Evolutionary conservation across 2,113 vertebrate species (phyloP).

Genomic region (Mustela lutreola): DNA sequence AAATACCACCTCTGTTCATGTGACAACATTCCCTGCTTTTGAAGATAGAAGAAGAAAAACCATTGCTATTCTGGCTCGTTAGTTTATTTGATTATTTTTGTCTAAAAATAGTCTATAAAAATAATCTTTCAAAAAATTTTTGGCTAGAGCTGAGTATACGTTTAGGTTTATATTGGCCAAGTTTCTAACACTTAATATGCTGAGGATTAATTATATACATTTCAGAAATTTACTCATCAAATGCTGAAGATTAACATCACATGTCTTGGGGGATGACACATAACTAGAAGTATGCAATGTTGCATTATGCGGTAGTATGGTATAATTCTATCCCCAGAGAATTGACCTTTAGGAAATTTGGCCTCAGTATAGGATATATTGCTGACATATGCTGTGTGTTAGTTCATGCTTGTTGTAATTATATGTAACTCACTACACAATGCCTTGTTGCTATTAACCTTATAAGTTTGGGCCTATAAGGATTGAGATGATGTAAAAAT

Average conservation of each 20-base stretch:
- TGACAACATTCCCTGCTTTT: background rate
- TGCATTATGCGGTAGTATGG: background rate
- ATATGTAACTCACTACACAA: background rate
- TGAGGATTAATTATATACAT: conserved; percentile 9
- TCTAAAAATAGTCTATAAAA: background rate
- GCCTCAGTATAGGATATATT: conserved; percentile 31
- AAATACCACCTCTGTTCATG: background rate
- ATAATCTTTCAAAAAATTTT: too few species aligned
- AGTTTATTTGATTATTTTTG: conserved; percentile 45
- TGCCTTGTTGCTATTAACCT: background rate
- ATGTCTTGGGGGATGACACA: background rate
- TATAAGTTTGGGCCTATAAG: background rate
- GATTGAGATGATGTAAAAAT: background rate
- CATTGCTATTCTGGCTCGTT: background rate
- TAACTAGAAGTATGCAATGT: background rate
- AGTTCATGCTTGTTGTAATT: background rate
- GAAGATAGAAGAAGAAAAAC: background rate
- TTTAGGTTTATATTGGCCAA: background rate
- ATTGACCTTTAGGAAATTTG: conserved; percentile 1
- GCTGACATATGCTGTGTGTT: background rate
- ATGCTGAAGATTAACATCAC: background rate
- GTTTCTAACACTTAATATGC: background rate
- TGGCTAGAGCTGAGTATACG: background rate
- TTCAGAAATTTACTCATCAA: conserved; percentile 53
- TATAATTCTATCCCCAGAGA: background rate